These are phyloP conservation scores for Trachelus tabidus DNA, from an alignment of 2,888 invertebrate genomes.

Conservation along the genomic window DNA sequence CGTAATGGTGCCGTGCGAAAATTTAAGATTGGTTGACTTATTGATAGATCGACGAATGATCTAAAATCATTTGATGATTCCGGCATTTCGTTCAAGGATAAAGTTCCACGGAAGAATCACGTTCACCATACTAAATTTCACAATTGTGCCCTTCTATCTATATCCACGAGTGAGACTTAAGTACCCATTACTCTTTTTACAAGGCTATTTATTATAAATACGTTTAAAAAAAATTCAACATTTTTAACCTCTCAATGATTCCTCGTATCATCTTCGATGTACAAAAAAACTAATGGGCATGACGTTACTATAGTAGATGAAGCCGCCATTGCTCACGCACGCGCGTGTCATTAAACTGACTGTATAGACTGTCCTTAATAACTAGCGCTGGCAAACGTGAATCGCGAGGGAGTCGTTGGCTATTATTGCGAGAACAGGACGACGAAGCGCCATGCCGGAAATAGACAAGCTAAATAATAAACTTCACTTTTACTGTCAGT, in stretches of 20 bases:
- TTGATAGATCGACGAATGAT: not conserved
- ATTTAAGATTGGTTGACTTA: conserved; percentile 15
- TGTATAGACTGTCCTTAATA: not conserved
- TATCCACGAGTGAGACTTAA: not conserved
- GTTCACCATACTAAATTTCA: not conserved
- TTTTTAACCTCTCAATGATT: not conserved
- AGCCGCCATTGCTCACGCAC: not conserved
- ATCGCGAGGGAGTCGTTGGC: not conserved
- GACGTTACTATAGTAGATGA: not conserved
- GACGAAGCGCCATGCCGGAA: not conserved
- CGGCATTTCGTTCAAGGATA: not conserved
- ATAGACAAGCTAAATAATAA: not conserved
- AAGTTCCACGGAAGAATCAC: not conserved
- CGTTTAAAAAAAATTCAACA: not conserved
- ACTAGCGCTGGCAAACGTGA: not conserved
- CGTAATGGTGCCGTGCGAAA: conserved; percentile 38
- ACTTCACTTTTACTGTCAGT: not conserved
- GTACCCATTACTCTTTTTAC: not conserved
- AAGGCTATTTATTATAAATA: not conserved
- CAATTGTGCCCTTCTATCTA: not conserved
- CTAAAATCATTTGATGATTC: not conserved
- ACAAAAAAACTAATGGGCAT: not conserved
- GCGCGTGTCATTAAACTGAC: not conserved
- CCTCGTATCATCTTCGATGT: not conserved
- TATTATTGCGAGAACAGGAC: not conserved